Evolutionary conservation across 2,888 invertebrate species (phyloP).

Genomic region (Machimus rusticus): DNA sequence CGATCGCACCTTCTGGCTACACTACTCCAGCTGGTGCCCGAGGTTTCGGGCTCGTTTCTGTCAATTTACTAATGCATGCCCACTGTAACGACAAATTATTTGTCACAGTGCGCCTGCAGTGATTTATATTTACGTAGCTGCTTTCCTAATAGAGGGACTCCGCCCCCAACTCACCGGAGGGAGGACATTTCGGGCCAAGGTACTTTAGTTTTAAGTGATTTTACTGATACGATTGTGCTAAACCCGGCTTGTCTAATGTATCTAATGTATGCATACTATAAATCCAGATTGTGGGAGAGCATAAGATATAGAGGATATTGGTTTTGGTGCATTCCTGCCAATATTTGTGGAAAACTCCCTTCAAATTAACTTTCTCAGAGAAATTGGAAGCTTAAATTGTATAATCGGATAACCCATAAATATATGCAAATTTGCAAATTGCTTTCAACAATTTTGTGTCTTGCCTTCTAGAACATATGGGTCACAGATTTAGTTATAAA

Average conservation of each 20-base stretch:
- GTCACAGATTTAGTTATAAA: background rate
- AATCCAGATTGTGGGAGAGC: background rate
- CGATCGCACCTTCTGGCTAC: background rate
- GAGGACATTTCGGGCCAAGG: background rate
- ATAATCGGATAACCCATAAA: background rate
- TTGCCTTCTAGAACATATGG: background rate
- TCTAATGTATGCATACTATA: background rate
- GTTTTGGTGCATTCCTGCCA: background rate
- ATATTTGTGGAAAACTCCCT: background rate
- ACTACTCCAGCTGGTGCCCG: background rate
- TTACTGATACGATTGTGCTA: background rate
- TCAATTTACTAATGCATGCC: background rate
- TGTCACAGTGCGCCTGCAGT: background rate
- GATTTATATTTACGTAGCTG: background rate
- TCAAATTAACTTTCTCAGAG: background rate
- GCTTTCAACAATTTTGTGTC: background rate
- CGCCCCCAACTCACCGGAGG: background rate
- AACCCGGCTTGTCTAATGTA: background rate
- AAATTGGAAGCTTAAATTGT: background rate
- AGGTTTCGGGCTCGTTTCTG: background rate
- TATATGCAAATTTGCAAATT: background rate
- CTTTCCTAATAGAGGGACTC: background rate
- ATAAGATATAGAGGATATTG: background rate
- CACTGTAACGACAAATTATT: background rate
- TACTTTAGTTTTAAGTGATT: background rate